Evolutionary conservation across 2,797 vertebrate genomes (phyloP).

Genomic region (Cynodonichthys magdalenae): DNA sequence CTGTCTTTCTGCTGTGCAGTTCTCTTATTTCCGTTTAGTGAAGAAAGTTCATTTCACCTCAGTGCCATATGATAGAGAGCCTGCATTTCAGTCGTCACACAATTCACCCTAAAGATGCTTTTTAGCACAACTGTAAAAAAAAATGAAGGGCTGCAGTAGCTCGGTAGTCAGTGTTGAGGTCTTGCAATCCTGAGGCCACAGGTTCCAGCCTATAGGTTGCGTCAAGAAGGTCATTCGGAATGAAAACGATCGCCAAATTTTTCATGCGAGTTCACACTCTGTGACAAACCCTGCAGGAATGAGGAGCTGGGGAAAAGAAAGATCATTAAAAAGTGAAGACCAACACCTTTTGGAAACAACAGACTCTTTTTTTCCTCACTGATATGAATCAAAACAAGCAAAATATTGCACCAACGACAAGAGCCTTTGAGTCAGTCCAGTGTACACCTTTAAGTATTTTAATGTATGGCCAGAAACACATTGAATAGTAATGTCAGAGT

Average conservation of each 20-base stretch:
- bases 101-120: not conserved
- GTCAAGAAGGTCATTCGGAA: too few relatives aligned
- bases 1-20: too few relatives aligned
- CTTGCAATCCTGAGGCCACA: too few relatives aligned
- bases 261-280: too few relatives aligned
- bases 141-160: not conserved
- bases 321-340: not conserved
- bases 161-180: too few relatives aligned
- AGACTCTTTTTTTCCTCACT: slow-evolving; percentile 26
- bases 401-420: slow-evolving; percentile 12
- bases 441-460: slow-evolving; percentile 5
- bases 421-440: not conserved
- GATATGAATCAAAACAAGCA: slow-evolving; percentile 25
- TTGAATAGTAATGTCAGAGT: slow-evolving; percentile 22
- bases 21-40: too few relatives aligned
- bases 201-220: too few relatives aligned
- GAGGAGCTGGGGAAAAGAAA: too few relatives aligned
- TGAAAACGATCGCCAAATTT: too few relatives aligned
- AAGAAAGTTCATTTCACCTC: not conserved
- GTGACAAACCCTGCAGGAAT: too few relatives aligned
- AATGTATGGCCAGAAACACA: slow-evolving; percentile 3
- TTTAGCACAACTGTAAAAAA: not conserved
- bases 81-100: not conserved
- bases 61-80: too few relatives aligned
- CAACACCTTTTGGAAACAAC: slow-evolving; percentile 10